Conservation (phyloP, 35 echinoderm and acorn worm species). For the Apostichopus californicus region DNA sequence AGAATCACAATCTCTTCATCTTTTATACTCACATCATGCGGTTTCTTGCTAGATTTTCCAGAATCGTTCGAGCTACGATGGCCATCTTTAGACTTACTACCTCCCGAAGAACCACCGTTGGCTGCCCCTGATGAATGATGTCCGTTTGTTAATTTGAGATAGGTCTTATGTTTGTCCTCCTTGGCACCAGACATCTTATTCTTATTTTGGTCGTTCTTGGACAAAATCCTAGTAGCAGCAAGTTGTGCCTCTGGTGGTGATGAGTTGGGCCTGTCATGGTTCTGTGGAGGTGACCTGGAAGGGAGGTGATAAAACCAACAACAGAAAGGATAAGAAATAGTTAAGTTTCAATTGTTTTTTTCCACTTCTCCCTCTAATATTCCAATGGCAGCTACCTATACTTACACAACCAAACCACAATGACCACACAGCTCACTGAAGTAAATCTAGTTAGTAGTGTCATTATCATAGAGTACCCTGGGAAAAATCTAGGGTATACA, state of each 20-base stretch:
- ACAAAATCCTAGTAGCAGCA: constrained; percentile 12
- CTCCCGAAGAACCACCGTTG: constrained; percentile 20
- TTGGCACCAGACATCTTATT: constrained; percentile 14
- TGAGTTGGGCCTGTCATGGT: constrained; percentile 12
- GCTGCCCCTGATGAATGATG: constrained; percentile 14
- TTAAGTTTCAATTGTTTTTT: background rate
- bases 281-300: constrained; percentile 1
- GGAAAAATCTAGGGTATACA: background rate
- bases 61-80: constrained; percentile 50
- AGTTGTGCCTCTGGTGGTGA: background rate
- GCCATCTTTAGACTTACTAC: constrained; percentile 30
- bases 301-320: background rate
- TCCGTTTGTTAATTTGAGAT: constrained; percentile 38
- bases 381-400: background rate
- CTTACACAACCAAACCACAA: background rate
- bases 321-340: background rate
- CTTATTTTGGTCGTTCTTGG: constrained; percentile 40
- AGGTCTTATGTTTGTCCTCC: constrained; percentile 32
- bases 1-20: background rate
- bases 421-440: background rate
- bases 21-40: constrained; percentile 33
- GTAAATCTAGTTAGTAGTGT: background rate
- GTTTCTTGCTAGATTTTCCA: constrained; percentile 53
- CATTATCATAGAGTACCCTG: background rate
- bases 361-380: background rate